These are phyloP conservation scores for Choristoneura fumiferana DNA, from an alignment of 1,140 invertebrate species.

Conservation along the genomic window DNA sequence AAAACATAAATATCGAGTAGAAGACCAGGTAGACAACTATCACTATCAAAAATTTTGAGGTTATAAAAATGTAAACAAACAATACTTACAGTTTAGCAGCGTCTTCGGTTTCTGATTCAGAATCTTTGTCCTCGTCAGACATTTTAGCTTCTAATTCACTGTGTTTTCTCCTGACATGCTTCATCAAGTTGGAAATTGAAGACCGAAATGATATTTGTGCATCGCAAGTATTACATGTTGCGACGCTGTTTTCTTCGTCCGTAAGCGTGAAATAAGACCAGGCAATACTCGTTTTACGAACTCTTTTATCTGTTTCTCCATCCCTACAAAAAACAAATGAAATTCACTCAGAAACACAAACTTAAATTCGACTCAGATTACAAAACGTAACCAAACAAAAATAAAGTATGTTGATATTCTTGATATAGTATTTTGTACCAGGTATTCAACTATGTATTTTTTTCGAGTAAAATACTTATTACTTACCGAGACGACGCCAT, in stretches of 20 bases:
- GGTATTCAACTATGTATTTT: conserved; percentile 1
- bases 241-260: conserved; percentile 15
- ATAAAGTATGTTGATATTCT: background rate
- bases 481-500: conserved; percentile 2
- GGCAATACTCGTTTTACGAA: conserved; percentile 6
- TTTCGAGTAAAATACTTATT: conserved; percentile 13
- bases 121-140: background rate
- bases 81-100: background rate
- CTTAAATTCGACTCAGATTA: no score
- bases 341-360: background rate
- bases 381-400: background rate
- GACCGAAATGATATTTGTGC: conserved; percentile 17
- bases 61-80: conserved; percentile 5
- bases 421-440: conserved; percentile 4
- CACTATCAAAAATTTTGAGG: conserved; percentile 2
- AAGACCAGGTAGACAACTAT: no score
- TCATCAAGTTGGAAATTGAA: conserved; percentile 26
- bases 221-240: conserved; percentile 22
- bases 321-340: background rate
- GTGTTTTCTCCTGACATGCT: conserved; percentile 24
- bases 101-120: background rate
- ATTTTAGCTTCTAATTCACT: background rate
- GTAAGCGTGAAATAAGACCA: conserved; percentile 24
- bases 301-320: background rate
- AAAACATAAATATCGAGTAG: no score